Evolutionary conservation across 2,888 invertebrate genomes (phyloP), one percentile per base, ranked within the genome.

Genomic region (Drosophila kuntzei): DNA sequence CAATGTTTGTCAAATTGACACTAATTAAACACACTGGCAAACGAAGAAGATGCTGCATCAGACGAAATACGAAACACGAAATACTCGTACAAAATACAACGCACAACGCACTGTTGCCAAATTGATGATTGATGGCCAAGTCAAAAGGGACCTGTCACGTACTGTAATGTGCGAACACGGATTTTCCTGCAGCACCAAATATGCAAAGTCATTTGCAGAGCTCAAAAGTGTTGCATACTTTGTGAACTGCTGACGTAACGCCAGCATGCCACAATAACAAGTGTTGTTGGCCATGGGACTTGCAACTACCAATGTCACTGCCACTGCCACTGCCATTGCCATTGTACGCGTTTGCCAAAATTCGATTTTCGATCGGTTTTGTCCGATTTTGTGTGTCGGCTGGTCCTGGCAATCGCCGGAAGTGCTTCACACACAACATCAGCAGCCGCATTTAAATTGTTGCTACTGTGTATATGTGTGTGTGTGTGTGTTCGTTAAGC

Each of bases 291-390:
- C 74, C 44, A 41, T 54, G 58, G 61, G 41, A 57, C 20, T 16
- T 66, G 32, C 53, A 54, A 63, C 51, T 64, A 47, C 59, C 87
- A 81, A 85, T 85, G 87, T 73, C 82, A 84, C 66, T 80, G 59
- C 59, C 87, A 78, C 71, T 80, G 84, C 67, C 80, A 80, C 34
- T 67, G 85, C 67, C 70, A 80, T 37, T 65, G 85, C 67, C 72
- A 73, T 69, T 60, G 65, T 57, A 32, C 58, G 58, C 39, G 58
- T 58, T 73, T 76, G 66, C 74, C 74, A 87, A 83, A 80, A 86
- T 79, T 86, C 86, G 83, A 86, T 79, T 77, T 85, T 77, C 83
- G 60, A 82, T 86, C 71, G 74, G 37, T 60, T 84, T 62, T 57
- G 60, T 32, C 39, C 43, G 62, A 64, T 62, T 66, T 71, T 77